Percentiles rank a stretch among this genome's conserved stretches.
phyloP scores from a whole-genome alignment of 2,888 invertebrate species.

The Acanthosepion pharaonis region DNA sequence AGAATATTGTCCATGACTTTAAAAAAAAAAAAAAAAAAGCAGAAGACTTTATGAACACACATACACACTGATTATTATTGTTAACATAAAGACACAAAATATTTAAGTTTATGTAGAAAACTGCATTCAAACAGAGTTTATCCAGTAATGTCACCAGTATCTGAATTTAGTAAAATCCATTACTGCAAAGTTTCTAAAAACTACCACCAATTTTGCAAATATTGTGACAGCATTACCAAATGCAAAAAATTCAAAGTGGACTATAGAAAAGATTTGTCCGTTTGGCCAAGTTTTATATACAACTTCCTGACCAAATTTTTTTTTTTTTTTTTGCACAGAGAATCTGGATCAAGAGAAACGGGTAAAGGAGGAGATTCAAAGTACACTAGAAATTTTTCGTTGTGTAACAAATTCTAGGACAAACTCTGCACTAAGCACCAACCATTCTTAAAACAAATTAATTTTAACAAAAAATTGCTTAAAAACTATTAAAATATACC shows the following conservation, averaged over 20 bases:
- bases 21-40: background rate
- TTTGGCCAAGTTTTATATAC: background rate
- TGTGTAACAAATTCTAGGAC: background rate
- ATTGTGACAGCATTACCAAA: background rate
- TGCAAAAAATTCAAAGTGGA: background rate
- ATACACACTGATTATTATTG: background rate
- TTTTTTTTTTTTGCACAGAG: too few relatives aligned
- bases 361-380: background rate
- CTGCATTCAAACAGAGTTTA: background rate
- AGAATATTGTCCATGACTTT: background rate
- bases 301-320: too few relatives aligned
- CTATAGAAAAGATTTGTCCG: background rate
- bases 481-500: background rate
- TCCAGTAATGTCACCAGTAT: background rate
- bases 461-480: background rate
- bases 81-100: background rate
- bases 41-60: background rate
- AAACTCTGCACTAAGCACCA: slow-evolving; percentile 3
- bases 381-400: background rate
- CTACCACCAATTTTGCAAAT: background rate
- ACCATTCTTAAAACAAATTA: background rate
- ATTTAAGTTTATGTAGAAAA: background rate
- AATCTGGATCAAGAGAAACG: background rate
- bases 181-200: background rate
- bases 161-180: background rate